These are phyloP conservation scores for Chirona hameri DNA, from an alignment of 2,888 invertebrate genomes.

Conservation along the genomic window DNA sequence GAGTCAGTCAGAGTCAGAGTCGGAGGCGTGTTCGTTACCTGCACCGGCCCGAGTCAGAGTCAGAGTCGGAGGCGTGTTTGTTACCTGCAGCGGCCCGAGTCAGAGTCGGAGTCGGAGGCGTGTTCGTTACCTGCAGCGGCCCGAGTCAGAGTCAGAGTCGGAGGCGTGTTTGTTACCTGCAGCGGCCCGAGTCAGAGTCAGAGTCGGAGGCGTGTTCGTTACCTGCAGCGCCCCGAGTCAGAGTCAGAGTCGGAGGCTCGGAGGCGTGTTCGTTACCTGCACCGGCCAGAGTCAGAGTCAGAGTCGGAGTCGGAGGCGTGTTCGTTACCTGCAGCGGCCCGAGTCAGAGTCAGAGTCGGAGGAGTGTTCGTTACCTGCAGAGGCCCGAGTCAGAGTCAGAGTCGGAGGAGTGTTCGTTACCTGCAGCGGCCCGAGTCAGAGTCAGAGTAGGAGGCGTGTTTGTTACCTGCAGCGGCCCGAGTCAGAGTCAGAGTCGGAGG, in stretches of 20 bases:
- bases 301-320: too few species aligned
- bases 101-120: too few species aligned
- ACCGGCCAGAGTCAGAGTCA: conserved; percentile 50
- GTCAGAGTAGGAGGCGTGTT: too few species aligned
- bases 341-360: too few species aligned
- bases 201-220: too few species aligned
- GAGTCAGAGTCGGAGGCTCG: too few species aligned
- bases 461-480: conserved; percentile 50
- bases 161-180: conserved; percentile 32
- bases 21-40: conserved; percentile 31
- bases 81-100: conserved; percentile 50
- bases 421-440: conserved; percentile 50
- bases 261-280: conserved; percentile 32
- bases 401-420: conserved; percentile 7
- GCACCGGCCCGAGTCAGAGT: conserved; percentile 50
- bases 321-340: conserved; percentile 50
- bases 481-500: too few species aligned
- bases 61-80: too few species aligned
- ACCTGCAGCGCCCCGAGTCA: conserved; percentile 46
- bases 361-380: conserved; percentile 34
- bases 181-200: conserved; percentile 50
- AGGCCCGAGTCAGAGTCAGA: conserved; percentile 49
- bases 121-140: conserved; percentile 50
- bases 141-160: too few species aligned
- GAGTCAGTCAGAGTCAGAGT: too few species aligned